Evolutionary conservation across 2,888 invertebrate genomes (phyloP).

Genomic region (Aspidapion aeneum): DNA sequence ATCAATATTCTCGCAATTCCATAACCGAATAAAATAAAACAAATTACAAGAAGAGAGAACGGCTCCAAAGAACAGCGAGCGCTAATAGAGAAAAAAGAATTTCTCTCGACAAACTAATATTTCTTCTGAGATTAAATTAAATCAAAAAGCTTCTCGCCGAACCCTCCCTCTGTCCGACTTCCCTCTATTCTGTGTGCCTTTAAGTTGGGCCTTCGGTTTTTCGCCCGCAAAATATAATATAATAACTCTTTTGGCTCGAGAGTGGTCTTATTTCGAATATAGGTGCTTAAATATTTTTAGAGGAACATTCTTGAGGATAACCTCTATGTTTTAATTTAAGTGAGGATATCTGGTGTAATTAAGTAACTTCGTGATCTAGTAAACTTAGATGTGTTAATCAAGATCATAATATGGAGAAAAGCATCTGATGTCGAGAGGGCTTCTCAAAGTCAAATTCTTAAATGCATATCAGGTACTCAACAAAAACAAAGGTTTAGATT

Average conservation of each 20-base stretch:
- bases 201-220: slow-evolving; percentile 32
- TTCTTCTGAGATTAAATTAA: slow-evolving; percentile 49
- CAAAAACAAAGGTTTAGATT: too few relatives aligned
- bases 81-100: neutral
- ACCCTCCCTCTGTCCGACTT: slow-evolving; percentile 14
- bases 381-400: too few relatives aligned
- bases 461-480: too few relatives aligned
- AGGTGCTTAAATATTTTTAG: neutral
- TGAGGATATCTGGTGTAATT: too few relatives aligned
- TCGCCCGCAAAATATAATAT: slow-evolving; percentile 43
- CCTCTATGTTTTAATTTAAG: too few relatives aligned
- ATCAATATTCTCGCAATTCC: neutral
- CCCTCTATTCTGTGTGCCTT: neutral
- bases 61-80: neutral
- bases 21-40: neutral
- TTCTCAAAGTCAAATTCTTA: too few relatives aligned
- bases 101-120: slow-evolving; percentile 41
- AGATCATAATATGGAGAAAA: too few relatives aligned
- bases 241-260: slow-evolving; percentile 36
- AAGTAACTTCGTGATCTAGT: too few relatives aligned
- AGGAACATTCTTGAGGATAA: neutral
- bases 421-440: too few relatives aligned
- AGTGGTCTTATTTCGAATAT: neutral
- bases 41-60: neutral
- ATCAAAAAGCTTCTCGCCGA: slow-evolving; percentile 43